Conservation (phyloP, 2,113 vertebrate genomes). For the Coturnix japonica region DNA sequence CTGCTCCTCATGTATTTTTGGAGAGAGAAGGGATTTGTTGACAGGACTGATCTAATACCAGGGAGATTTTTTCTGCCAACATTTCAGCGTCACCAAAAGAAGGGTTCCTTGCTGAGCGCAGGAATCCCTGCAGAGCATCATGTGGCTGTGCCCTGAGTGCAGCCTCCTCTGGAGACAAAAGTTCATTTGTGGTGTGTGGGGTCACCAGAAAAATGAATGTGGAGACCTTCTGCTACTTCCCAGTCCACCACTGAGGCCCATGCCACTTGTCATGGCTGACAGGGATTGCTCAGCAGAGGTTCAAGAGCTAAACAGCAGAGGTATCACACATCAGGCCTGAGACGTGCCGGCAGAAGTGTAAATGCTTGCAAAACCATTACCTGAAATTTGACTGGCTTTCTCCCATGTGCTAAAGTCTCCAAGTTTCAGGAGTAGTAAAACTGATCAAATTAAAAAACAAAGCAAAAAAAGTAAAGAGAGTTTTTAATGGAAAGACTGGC, state of each 20-base stretch:
- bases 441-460: constrained; percentile 19
- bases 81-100: background rate
- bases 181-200: rapidly evolving
- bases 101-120: background rate
- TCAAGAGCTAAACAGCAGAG: background rate
- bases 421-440: constrained; percentile 5
- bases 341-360: background rate
- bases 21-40: background rate
- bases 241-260: background rate
- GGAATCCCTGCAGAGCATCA: background rate
- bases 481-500: constrained; percentile 19
- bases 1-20: background rate
- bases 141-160: background rate
- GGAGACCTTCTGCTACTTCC: background rate
- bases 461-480: background rate
- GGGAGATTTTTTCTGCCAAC: background rate
- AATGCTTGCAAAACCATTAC: background rate
- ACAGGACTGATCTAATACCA: background rate
- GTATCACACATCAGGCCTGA: background rate
- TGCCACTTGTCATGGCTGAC: background rate
- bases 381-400: constrained; percentile 14
- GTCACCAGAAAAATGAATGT: background rate
- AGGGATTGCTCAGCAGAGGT: background rate
- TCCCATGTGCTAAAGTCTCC: background rate
- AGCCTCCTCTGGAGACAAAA: background rate